Evolutionary conservation across 2,888 invertebrate species (phyloP).

Genomic region (Epinotia nisella): DNA sequence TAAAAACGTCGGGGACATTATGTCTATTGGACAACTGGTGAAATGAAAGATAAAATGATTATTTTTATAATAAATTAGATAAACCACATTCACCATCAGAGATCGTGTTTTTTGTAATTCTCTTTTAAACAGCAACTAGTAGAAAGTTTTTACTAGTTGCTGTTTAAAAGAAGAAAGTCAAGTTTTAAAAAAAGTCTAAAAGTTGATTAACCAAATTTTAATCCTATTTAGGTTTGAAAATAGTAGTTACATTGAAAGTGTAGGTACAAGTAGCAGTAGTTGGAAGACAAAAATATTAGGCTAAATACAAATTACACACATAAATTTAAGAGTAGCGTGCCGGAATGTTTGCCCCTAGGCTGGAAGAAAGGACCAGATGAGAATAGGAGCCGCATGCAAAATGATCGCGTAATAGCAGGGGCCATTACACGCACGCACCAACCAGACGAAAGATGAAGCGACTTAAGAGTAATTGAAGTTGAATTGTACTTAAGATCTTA

Average conservation of each 20-base stretch:
- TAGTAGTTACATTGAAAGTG: neutral
- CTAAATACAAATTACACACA: neutral
- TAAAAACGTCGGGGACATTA: neutral
- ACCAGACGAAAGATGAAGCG: neutral
- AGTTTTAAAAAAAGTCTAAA: too few species aligned
- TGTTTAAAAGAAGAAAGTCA: too few species aligned
- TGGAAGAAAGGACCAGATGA: constrained; percentile 71
- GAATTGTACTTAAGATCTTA: neutral
- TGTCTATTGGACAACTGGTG: too few species aligned
- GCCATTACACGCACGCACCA: constrained; percentile 50
- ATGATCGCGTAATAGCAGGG: constrained; percentile 69
- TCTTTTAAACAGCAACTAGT: too few species aligned
- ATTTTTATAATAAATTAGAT: too few species aligned
- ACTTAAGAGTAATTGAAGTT: neutral
- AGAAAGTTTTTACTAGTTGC: too few species aligned
- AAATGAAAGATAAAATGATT: too few species aligned
- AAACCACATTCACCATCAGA: neutral
- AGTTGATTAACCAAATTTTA: too few species aligned
- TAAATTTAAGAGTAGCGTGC: constrained; percentile 59
- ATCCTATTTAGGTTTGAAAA: neutral
- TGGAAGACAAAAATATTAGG: neutral
- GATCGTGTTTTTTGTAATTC: too few species aligned
- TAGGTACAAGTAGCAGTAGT: neutral
- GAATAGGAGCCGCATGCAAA: constrained; percentile 65
- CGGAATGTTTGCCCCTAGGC: constrained; percentile 68